Evolutionary conservation across 2,888 invertebrate genomes (phyloP), one percentile per base, ranked within the genome.

Genomic region (Clanis bilineata): DNA sequence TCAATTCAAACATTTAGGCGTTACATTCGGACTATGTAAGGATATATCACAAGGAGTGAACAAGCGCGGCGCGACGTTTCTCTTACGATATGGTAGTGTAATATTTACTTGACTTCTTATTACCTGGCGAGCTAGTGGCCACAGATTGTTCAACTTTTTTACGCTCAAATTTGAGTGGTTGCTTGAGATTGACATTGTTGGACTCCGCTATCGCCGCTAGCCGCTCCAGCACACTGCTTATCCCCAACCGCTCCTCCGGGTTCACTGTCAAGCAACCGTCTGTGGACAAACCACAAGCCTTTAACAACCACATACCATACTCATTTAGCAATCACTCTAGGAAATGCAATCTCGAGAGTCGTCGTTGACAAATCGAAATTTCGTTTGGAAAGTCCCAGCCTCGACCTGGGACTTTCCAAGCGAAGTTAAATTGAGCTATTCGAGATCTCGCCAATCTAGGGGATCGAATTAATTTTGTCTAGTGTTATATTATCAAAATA

Each of bases 171-270:
- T 94, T 94, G 72, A 97, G 92, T 69, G 97, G 95, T 76, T 95
- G 96, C 85, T 96, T 96, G 62, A 97, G 93, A 86, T 96, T 95
- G 90, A 97, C 95, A 68, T 95, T 95, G 83, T 96, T 95, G 59
- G 96, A 96, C 86, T 98, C 97, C 0, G 97, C 97, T 71, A 99
- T 95, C 60, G 98, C 97, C 60, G 97, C 97, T 67, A 99, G 86
- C 69, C 97, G 94, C 80, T 98, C 98, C 73, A 98, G 89, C 59
- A 99, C 91, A 73, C 95, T 95, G 64, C 95, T 94, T 60, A 98
- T 95, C 58, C 94, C 94, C 70, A 98, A 93, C 68, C 99, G 94
- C 72, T 96, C 94, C 58, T 94, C 93, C 2, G 99, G 99, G 83
- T 98, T 96, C 51, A 96, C 94, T 73, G 95, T 94, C 62, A 97